Base-by-base conservation (phyloP, 2,888 invertebrate species). In the Andricus quercusramuli region DNA sequence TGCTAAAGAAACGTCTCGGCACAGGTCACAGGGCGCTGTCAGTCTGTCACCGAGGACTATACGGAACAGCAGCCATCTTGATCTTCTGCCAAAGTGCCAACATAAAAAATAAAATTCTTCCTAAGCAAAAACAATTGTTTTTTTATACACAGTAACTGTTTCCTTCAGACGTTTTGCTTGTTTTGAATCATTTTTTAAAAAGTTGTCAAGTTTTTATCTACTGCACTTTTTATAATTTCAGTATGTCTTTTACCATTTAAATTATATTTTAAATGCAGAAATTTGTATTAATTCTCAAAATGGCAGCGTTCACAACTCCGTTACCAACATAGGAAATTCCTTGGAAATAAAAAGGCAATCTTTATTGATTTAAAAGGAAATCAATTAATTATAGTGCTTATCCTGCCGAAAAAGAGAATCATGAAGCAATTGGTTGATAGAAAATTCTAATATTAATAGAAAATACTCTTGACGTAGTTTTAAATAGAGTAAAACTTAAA, bases 61-160 rank as follows among this genome's bases (percentile, higher is more conserved):
- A 85, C 84, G 84, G 82, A 86, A 83, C 84, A 83, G 86, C 81
- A 85, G 88, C 88, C 88, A 88, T 88, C 85, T 88, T 88, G 85
- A 85, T 88, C 85, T 87, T 17, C 17, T 88, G 84, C 86, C 86
- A 86, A 37, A 74, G n/a, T 56, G 32, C 74, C 74, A 74, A 74
- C 56, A 11, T 13, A 9, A 32, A 59, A n/a, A 51, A 32, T 20
- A 13, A 22, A 17, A 47, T 47, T 47, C 17, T 17, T 4, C 17
- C 1, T 17, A 17, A 17, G 17, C 1, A 17, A 17, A 47, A 4
- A 17, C 47, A 47, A 47, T 59, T 22, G 64, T 64, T 29, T 29
- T 17, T 64, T 17, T 64, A 64, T 5, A 13, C 22, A 17, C 1
- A 64, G 25, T 29, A 29, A 64, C 29, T 25, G 15, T 6, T 5